Evolutionary conservation across 2,888 invertebrate genomes (phyloP), one percentile per base, ranked within the genome.

Genomic region (Chrysopilus asiliformis): DNA sequence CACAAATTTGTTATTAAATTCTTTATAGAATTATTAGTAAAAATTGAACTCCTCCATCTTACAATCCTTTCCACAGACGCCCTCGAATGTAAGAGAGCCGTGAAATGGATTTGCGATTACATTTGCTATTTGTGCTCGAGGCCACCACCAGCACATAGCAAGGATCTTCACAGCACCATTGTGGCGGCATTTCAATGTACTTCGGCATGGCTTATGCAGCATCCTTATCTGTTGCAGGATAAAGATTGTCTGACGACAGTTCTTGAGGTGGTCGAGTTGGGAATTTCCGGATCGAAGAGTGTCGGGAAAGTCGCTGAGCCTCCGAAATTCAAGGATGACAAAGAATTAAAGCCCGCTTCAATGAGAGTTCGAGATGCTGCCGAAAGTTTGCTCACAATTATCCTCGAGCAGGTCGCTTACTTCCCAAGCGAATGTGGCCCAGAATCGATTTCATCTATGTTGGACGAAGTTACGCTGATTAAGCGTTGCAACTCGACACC

Each of bases 61-160:
- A 60, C 60, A 55, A 60, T 60, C 55, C 56, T 60, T 57, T 60
- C 60, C 53, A 57, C 66, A 89, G 89, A 87, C 68, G 82, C 83
- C 36, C 67, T 85, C 52, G 89, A 90, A 63, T 86, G 89, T 57
- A 84, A 85, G 65, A 72, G 89, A 53, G 87, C 89, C 10, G 93
- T 97, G 15, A 93, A 93, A 53, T 95, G 94, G 87, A 76, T 98
- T 39, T 98, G 97, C 65, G 93, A 97, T 68, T 97, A 95, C 66
- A 94, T 98, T 51, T 80, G 86, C 36, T 83, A 85, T 59, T 94
- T 94, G 60, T 93, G 94, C 67, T 85, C 85, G 51, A 77, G 91
- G 45, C 95, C 91, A 36, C 95, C 89, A 36, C 93, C 79, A 39
- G 86, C 82, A 28, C 91, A 93, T 67, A 90, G 89, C 32, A 85